Evolutionary conservation across 2,113 vertebrate genomes (phyloP), one percentile per base, ranked within the genome.

Genomic region (Oncorhynchus mykiss): DNA sequence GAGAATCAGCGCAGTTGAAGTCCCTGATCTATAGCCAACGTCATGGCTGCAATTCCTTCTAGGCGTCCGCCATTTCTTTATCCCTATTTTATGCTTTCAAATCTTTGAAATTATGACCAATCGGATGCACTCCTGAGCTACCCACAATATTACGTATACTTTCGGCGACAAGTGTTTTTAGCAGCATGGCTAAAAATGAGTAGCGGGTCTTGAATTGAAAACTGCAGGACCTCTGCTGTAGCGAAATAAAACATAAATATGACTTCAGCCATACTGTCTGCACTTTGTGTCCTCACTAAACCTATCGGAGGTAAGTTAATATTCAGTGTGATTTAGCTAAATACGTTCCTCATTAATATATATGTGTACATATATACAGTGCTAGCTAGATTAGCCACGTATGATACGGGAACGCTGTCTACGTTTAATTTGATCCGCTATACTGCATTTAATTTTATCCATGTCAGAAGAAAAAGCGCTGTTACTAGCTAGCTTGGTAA

Each of bases 291-390:
- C 8, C 85, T 94, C 0, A 93, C 86, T 0, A 92, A 85, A 73
- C 93, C 93, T 57, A 20, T 86, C 1, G 27, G 65, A 49, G 92
- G 93, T 94, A 77, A 89, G 89, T 85, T 13, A 57, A 13, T 11
- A 73, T 68, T 31, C 24, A 14, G 9, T 71, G 7, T 51, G 39
- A 45, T 45, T 45, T 45, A 11, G 39, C 39, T 12, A 45, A 45
- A 45, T 45, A 45, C 9, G 9, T 45, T 45, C 8, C 9, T 45
- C 9, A 45, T 45, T 45, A 45, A 45, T 11, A 45, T 45, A 45
- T 45, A 9, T 45, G 9, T 45, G 39, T 11, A 45, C n/a, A n/a
- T n/a, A n/a, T n/a, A n/a, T n/a, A n/a, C 9, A 45, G 39, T 45
- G 39, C 39, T 45, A 45, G 39, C 9, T 45, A 45, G 9, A 64